phyloP scores from a whole-genome alignment of 2,797 vertebrate species.

The Steatocranus sp. region DNA sequence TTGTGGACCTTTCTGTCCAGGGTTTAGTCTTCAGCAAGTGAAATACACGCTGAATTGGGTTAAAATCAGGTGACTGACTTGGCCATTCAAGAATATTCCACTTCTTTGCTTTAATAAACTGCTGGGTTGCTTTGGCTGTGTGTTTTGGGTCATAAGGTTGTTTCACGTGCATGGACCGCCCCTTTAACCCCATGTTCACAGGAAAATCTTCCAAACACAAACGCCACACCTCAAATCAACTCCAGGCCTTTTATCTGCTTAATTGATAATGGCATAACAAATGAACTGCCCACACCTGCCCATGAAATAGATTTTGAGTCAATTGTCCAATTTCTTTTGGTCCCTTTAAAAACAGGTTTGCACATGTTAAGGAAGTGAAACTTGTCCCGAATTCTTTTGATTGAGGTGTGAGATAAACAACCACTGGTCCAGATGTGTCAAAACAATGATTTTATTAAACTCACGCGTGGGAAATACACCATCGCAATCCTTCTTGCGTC shows the following conservation, averaged over 20 bases:
- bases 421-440: too few species aligned
- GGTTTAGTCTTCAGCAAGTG: not conserved
- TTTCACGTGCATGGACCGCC: not conserved
- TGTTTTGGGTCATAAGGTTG: not conserved
- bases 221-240: not conserved
- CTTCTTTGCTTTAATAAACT: not conserved
- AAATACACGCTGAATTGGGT: not conserved
- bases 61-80: not conserved
- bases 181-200: not conserved
- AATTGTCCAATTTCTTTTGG: not conserved
- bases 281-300: not conserved
- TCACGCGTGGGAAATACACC: too few species aligned
- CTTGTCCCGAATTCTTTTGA: too few species aligned
- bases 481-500: too few species aligned
- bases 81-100: not conserved
- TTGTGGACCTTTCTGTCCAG: not conserved
- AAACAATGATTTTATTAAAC: too few species aligned
- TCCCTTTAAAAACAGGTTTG: not conserved
- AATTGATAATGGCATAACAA: not conserved
- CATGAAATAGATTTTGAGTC: not conserved
- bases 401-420: too few species aligned
- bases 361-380: not conserved
- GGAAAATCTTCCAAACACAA: not conserved
- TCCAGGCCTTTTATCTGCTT: not conserved
- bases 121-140: not conserved